phyloP scores from a whole-genome alignment of 2,113 vertebrate genomes.

The cattle (Bos taurus) region DNA sequence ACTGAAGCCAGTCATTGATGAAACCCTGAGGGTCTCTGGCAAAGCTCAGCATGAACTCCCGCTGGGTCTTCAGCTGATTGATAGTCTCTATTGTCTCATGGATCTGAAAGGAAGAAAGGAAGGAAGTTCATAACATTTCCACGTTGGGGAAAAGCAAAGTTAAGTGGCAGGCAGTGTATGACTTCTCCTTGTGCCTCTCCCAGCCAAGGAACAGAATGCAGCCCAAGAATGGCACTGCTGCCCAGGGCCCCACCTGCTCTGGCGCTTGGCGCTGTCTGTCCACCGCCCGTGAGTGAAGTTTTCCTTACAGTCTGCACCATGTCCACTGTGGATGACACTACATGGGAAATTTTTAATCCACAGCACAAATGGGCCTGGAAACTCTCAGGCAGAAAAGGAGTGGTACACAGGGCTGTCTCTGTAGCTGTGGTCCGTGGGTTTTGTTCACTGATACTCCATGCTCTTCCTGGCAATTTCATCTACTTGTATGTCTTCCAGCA shows the following conservation, averaged over 20 bases:
- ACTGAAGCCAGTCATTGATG: slow-evolving; percentile 99
- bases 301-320: not conserved
- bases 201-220: not conserved
- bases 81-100: slow-evolving; percentile 99
- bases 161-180: not conserved
- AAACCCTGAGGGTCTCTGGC: slow-evolving; percentile 99
- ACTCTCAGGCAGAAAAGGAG: not conserved
- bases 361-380: not conserved
- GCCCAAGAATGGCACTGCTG: not conserved
- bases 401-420: not conserved
- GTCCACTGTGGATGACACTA: not conserved
- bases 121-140: not conserved
- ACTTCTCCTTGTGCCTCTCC: not conserved
- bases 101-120: slow-evolving; percentile 83
- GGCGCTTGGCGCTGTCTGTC: not conserved
- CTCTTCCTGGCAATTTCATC: not conserved
- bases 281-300: fast-evolving
- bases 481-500: not conserved
- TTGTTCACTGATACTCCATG: not conserved
- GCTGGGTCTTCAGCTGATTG: slow-evolving; percentile 99
- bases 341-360: not conserved
- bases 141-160: not conserved
- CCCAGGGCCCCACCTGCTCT: not conserved
- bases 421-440: not conserved
- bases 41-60: slow-evolving; percentile 99